Evolutionary conservation across 2,113 vertebrate genomes (phyloP).

Genomic region (Himantopus leucocephalus): DNA sequence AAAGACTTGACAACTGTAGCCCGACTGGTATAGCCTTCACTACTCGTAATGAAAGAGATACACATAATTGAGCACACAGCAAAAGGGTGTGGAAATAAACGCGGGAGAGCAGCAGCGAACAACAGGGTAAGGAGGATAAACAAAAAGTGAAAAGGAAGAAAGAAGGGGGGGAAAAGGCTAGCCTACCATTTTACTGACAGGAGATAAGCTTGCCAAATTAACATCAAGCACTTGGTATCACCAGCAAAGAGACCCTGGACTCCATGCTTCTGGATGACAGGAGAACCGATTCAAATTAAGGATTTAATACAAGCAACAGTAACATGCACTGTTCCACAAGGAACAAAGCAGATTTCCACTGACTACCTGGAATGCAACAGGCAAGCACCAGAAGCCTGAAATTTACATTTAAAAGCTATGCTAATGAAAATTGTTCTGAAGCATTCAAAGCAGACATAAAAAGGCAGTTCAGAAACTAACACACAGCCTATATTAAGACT

Average conservation of each 20-base stretch:
- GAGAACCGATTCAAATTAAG: background rate
- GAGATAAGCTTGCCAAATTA: background rate
- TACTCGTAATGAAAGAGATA: background rate
- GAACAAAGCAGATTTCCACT: background rate
- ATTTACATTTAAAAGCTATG: background rate
- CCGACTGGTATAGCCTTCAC: background rate
- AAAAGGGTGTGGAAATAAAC: background rate
- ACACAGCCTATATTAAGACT: background rate
- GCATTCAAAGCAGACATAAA: background rate
- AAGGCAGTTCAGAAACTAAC: background rate
- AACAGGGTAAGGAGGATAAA: background rate
- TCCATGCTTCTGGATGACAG: background rate
- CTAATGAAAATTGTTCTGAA: background rate
- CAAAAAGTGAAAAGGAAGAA: background rate
- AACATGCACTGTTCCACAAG: background rate
- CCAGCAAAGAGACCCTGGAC: background rate
- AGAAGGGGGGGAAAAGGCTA: background rate
- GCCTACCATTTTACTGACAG: background rate
- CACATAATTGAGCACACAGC: fast-evolving
- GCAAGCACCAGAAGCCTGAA: background rate
- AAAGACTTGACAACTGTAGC: background rate
- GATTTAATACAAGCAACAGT: background rate
- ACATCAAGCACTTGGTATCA: background rate
- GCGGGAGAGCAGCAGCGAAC: background rate
- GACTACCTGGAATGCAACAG: background rate